phyloP scores from a whole-genome alignment of 2,888 invertebrate genomes.

The Aquatica leii region DNA sequence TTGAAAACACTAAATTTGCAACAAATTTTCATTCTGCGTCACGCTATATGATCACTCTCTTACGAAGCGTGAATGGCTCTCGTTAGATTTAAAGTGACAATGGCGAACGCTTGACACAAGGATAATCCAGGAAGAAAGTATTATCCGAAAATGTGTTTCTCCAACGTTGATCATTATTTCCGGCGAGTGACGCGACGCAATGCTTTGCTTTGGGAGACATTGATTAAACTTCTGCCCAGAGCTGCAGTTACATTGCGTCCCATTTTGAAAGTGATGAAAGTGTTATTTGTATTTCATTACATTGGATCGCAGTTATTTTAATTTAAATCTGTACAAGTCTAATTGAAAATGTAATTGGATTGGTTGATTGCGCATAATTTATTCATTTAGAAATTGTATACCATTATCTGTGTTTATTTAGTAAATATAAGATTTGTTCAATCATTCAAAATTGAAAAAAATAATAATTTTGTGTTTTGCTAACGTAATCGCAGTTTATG shows the following conservation, averaged over 20 bases:
- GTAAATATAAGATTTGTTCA: too few relatives aligned
- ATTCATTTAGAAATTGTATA: too few relatives aligned
- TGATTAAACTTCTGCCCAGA: constrained; percentile 30
- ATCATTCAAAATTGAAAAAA: too few relatives aligned
- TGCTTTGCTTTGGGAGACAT: constrained; percentile 33
- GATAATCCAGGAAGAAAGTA: constrained; percentile 36
- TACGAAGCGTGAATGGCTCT: constrained; percentile 29
- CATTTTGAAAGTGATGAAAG: constrained; percentile 20
- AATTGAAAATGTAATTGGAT: background rate
- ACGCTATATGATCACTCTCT: constrained; percentile 27
- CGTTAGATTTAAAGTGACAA: constrained; percentile 33
- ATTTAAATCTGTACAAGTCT: background rate
- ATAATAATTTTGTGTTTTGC: too few relatives aligned
- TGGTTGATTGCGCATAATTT: too few relatives aligned
- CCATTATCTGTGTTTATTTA: too few relatives aligned
- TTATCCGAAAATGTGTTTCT: constrained; percentile 36
- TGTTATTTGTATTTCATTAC: constrained; percentile 18
- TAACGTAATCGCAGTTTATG: too few relatives aligned
- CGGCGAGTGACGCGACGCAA: constrained; percentile 31
- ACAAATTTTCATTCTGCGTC: constrained; percentile 20
- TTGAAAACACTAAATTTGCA: constrained; percentile 31
- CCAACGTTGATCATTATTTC: constrained; percentile 36
- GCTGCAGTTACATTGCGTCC: constrained; percentile 22
- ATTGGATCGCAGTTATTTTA: constrained; percentile 6
- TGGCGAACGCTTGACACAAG: constrained; percentile 34